Conservation (phyloP, 2,888 invertebrate species). For the Ceraclea dissimilis region DNA sequence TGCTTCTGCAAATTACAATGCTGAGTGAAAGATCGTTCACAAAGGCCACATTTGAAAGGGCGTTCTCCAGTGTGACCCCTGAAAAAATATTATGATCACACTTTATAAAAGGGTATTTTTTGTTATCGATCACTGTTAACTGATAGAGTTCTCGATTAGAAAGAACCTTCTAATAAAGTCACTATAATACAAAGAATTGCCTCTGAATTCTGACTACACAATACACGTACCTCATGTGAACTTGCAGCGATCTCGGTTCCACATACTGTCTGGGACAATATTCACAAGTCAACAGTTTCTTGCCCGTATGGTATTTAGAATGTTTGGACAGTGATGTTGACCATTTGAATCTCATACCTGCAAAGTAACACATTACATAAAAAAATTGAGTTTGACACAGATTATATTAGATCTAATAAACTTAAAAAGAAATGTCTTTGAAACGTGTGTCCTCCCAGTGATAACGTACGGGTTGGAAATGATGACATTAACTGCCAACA, state of each 20-base stretch:
- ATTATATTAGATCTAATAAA: no score
- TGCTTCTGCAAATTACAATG: slow-evolving; percentile 41
- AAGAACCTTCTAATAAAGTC: no score
- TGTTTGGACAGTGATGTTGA: slow-evolving; percentile 44
- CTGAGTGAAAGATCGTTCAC: slow-evolving; percentile 34
- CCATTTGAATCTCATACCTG: slow-evolving; percentile 42
- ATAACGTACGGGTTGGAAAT: no score
- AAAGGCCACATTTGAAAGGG: slow-evolving; percentile 22
- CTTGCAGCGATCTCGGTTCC: slow-evolving; percentile 32
- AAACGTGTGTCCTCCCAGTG: no score
- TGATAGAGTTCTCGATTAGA: no score
- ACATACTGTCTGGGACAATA: slow-evolving; percentile 43
- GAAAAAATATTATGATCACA: slow-evolving; percentile 8
- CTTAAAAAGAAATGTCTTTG: no score
- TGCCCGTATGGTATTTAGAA: slow-evolving; percentile 46
- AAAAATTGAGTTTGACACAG: no score
- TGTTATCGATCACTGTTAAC: no score
- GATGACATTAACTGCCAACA: no score
- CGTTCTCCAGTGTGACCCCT: slow-evolving; percentile 23
- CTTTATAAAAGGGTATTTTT: no score
- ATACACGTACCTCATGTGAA: slow-evolving; percentile 18
- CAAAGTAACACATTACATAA: slow-evolving; percentile 1
- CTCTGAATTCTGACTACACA: neutral
- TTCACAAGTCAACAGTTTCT: slow-evolving; percentile 39
- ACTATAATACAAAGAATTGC: no score